Evolutionary conservation across 2,113 vertebrate species (phyloP), one percentile per base, ranked within the genome.

Genomic region (Pao palembangensis): DNA sequence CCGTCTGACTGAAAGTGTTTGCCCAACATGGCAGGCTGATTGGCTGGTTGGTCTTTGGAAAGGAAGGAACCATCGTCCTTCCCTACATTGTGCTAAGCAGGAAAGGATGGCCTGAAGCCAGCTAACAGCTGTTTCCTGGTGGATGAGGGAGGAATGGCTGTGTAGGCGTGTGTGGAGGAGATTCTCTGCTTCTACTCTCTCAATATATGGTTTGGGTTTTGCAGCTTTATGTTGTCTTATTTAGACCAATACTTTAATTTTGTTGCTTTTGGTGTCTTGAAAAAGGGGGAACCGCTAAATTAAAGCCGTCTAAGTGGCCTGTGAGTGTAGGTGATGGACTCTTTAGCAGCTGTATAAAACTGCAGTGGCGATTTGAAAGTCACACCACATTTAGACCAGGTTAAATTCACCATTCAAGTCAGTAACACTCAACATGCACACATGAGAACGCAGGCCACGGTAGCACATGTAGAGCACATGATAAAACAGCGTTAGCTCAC

Each of bases 61-160:
- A 73, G 87, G 85, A 88, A 88, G 85, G 80, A 88, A 88, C 58
- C 71, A 14, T 87, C 76, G 83, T 88, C 84, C 82, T 88, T 89
- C 85, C 85, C 69, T 80, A 63, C 68, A 91, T 92, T 92, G 91
- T 92, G 73, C 64, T 42, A 64, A 52, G 73, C 74, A 77, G 85
- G 87, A 90, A 89, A 85, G 73, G 83, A 84, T 82, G 78, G 84
- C 85, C 78, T 62, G 63, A 14, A 61, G 70, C 85, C 76, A 81
- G 70, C 81, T 86, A 83, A 85, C 84, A 75, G 81, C 83, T 86
- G 88, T 85, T 88, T 87, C 87, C 88, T 88, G 76, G 66, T 78
- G 73, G 70, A 78, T 81, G 71, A 56, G 60, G 76, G 71, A 76
- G 81, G 64, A 65, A 80, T 78, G 67, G 72, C 57, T 71, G 76